Base-by-base conservation (phyloP, 2,113 vertebrate species). In the Equus przewalskii region DNA sequence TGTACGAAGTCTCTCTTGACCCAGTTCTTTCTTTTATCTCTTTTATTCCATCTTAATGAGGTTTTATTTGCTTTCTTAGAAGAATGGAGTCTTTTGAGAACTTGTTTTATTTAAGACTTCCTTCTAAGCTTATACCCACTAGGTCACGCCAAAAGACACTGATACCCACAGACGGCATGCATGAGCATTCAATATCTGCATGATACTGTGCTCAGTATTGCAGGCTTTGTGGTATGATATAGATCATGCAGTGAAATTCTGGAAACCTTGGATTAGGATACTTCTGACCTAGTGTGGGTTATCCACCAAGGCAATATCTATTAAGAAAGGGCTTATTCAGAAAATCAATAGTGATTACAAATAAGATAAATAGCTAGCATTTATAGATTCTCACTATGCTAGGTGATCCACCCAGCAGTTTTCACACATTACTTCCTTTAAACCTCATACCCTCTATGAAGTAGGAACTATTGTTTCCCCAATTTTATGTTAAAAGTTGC, bases 1-100 rank as follows among this genome's bases (percentile, higher is more conserved):
- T 97, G 93, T 91, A 98, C 84, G 94, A 98, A 97, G 89, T 97
- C 75, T 97, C 82, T 98, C 83, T 95, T 98, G 93, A 98, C 91
- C 86, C 88, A 73, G 24, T 97, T 98, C 96, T 96, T 96, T 96
- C 87, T 83, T 41, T 73, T 72, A 54, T 72, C 36, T 78, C 70
- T 24, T 15, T 51, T 60, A 83, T 73, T 95, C 67, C 33, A 78
- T 12, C 49, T 89, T 93, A 79, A 97, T 94, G 46, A 78, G 18
- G 26, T 75, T 97, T 98, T 96, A 92, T 72, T 98, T 97, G 80
- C 36, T 97, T 95, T 97, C 93, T 97, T 78, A 96, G 90, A 95
- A 97, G 94, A 98, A 97, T 2, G 14, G 51, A 95, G 7, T 6
- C 92, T 90, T 95, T 98, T 89, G 96, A 69, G 4, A 46, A 21